Base-by-base conservation (phyloP, 2,888 invertebrate genomes). In the Abrostola triplasia region DNA sequence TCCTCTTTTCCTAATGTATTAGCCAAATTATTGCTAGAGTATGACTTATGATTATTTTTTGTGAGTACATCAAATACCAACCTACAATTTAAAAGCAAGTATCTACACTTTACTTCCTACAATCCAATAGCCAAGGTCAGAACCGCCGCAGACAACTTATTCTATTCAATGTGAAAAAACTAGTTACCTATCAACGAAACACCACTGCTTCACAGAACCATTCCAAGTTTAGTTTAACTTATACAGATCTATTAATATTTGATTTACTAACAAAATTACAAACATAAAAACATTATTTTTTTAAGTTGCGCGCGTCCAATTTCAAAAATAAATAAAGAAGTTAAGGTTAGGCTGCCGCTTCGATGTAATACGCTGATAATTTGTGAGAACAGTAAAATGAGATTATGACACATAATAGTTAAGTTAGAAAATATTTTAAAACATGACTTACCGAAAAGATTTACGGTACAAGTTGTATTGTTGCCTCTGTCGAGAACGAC, bases 391-490 rank as follows among this genome's bases (percentile, higher is more conserved):
- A 40, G 41, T 9, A 36, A 53, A 55, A 69, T 70, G 47, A 55
- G 35, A 70, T 38, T 40, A 24, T 60, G 49, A 38, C 37, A 73
- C 49, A 50, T 59, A 38, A 55, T 55, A 65, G 48, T 48, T 54
- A 57, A 64, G 47, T 49, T 65, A 59, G 36, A 44, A 71, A 67
- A 75, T 71, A 66, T 69, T 72, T 54, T 52, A 68, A 79, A 75
- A 49, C 63, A 71, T 75, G 77, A 95, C 97, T 96, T 95, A 98
- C 98, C 98, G 95, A 98, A 98, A 94, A 98, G 96, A 96, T 99
- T 98, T 93, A 99, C 98, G 89, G 98, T 98, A 95, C 98, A 98
- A 92, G 98, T 98, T 92, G 98, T 98, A 95, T 98, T 98, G 95
- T 98, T 98, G 94, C 98, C 98, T 93, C 98, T 96, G 95, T 98